Conservation (phyloP, 2,888 invertebrate genomes). For the Zele albiditarsus region DNA sequence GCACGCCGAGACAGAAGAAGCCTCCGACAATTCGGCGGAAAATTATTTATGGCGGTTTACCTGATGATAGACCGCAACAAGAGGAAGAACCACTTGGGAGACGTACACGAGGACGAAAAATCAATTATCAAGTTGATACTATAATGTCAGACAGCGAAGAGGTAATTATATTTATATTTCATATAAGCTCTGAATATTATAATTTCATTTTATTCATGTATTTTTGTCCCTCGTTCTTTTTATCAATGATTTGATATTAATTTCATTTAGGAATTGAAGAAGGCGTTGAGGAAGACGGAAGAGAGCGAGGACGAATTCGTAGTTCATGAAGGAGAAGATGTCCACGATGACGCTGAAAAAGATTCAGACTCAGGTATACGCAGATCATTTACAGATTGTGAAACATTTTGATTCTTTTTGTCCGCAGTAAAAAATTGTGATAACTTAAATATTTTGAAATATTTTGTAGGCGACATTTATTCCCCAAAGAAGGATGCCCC, state of each 20-base stretch:
- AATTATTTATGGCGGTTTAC: slow-evolving; percentile 69
- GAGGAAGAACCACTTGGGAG: slow-evolving; percentile 79
- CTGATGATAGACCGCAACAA: slow-evolving; percentile 64
- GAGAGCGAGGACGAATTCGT: slow-evolving; percentile 75
- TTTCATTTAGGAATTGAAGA: slow-evolving; percentile 70
- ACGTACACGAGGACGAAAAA: slow-evolving; percentile 82
- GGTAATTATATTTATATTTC: slow-evolving; percentile 71
- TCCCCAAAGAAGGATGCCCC: slow-evolving; percentile 66
- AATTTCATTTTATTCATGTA: neutral
- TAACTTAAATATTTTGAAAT: neutral
- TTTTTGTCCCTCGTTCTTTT: neutral
- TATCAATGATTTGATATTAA: slow-evolving; percentile 18
- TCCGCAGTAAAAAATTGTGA: too few species aligned
- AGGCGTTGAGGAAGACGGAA: slow-evolving; percentile 72
- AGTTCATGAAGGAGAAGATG: slow-evolving; percentile 69
- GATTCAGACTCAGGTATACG: slow-evolving; percentile 68
- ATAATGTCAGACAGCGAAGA: slow-evolving; percentile 85
- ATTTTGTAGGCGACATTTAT: slow-evolving; percentile 64
- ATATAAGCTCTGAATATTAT: neutral
- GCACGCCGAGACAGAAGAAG: slow-evolving; percentile 51
- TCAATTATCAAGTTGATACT: slow-evolving; percentile 83
- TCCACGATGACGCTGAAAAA: slow-evolving; percentile 72
- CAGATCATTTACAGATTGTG: slow-evolving; percentile 41
- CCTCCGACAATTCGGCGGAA: slow-evolving; percentile 35
- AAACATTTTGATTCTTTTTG: neutral